These are phyloP conservation scores for Garrulus glandarius DNA, from an alignment of 2,797 vertebrate genomes.

Conservation along the genomic window DNA sequence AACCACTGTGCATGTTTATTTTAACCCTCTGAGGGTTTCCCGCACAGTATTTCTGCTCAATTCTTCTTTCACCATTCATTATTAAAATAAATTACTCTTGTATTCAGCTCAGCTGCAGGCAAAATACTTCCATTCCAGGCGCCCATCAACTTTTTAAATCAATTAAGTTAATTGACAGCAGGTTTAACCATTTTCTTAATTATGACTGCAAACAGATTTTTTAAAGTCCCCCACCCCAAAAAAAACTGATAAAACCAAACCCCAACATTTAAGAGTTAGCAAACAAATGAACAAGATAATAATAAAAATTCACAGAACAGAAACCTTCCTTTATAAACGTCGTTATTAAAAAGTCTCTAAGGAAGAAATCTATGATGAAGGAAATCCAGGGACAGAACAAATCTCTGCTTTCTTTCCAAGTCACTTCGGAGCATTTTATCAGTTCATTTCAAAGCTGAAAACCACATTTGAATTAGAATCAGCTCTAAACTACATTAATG, in stretches of 20 bases:
- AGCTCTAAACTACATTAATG: not conserved
- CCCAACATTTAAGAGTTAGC: not conserved
- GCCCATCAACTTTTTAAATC: constrained; percentile 29
- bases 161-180: constrained; percentile 48
- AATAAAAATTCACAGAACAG: not conserved
- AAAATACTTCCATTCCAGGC: constrained; percentile 38
- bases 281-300: not conserved
- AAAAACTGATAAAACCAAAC: no score
- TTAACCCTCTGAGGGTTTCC: constrained; percentile 13
- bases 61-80: constrained; percentile 14
- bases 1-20: not conserved
- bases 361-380: not conserved
- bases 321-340: not conserved
- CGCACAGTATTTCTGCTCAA: not conserved
- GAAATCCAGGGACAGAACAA: not conserved
- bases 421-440: not conserved
- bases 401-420: not conserved
- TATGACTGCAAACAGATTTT: not conserved
- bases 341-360: not conserved
- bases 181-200: constrained; percentile 46
- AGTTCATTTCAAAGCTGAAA: constrained; percentile 3
- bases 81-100: constrained; percentile 49
- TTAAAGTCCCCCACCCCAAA: rapidly evolving
- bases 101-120: constrained; percentile 37
- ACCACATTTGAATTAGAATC: not conserved